Percentiles rank a stretch among this genome's conserved stretches.
phyloP scores from a whole-genome alignment of 2,113 vertebrate genomes.

The Eonycteris spelaea region DNA sequence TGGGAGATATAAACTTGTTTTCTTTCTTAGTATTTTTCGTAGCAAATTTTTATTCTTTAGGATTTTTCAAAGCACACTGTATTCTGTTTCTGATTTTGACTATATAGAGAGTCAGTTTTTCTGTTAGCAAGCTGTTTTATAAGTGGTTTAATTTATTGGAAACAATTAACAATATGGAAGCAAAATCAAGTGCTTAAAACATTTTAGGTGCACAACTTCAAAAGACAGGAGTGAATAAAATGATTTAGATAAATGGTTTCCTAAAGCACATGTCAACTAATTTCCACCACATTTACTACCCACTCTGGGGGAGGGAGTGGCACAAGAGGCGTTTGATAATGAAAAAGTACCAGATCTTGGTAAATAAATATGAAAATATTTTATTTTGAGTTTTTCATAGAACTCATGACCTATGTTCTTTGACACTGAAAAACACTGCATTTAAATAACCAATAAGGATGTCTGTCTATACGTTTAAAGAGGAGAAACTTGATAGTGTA shows the following conservation, averaged over 20 bases:
- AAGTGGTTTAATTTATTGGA: not conserved
- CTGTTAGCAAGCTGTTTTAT: not conserved
- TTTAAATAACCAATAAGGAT: not conserved
- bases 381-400: not conserved
- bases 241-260: not conserved
- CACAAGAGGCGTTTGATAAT: not conserved
- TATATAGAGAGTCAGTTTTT: not conserved
- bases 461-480: not conserved
- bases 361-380: not conserved
- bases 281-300: not conserved
- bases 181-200: not conserved
- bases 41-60: not conserved
- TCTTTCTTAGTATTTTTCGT: not conserved
- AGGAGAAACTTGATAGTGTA: not conserved
- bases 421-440: not conserved
- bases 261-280: not conserved
- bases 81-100: not conserved
- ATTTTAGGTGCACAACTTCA: not conserved
- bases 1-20: not conserved
- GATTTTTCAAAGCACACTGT: not conserved
- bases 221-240: not conserved
- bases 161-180: not conserved
- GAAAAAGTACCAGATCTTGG: not conserved
- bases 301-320: accelerated
- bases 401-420: not conserved